A percentile compares a stretch with the other conserved stretches of the same genome.
Conservation (phyloP, 2,797 vertebrate genomes). For the Eremophila alpestris region DNA sequence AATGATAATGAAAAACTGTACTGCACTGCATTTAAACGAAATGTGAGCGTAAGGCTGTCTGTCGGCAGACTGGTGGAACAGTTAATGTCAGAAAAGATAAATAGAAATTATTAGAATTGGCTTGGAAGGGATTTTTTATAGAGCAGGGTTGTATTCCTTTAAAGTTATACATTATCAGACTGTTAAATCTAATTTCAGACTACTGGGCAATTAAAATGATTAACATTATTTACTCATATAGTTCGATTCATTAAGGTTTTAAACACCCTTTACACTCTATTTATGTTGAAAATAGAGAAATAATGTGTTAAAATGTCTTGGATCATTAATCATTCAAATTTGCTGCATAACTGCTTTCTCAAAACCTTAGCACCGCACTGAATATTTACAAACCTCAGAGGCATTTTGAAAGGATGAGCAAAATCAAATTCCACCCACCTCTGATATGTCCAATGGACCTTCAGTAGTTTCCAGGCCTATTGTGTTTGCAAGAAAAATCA, state of each 20-base stretch:
- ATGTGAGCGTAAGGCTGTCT: conserved; percentile 74
- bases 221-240: conserved; percentile 74
- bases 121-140: conserved; percentile 76
- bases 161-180: conserved; percentile 77
- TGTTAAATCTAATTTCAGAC: conserved; percentile 76
- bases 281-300: conserved; percentile 70
- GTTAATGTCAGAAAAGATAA: conserved; percentile 82
- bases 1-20: conserved; percentile 83
- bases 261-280: conserved; percentile 63
- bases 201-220: conserved; percentile 78
- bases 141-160: conserved; percentile 72
- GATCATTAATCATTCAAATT: conserved; percentile 48
- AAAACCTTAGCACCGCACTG: background rate
- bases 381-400: conserved; percentile 15
- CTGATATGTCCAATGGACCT: background rate
- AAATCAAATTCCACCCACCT: background rate
- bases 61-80: conserved; percentile 68
- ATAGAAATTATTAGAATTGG: conserved; percentile 79
- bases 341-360: conserved; percentile 15
- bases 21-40: conserved; percentile 55
- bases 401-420: background rate
- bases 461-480: background rate
- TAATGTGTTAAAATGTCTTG: conserved; percentile 45
- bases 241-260: conserved; percentile 75
- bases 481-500: background rate